Evolutionary conservation across 1,140 invertebrate species (phyloP).

Genomic region (Zaprionus lachaisei): DNA sequence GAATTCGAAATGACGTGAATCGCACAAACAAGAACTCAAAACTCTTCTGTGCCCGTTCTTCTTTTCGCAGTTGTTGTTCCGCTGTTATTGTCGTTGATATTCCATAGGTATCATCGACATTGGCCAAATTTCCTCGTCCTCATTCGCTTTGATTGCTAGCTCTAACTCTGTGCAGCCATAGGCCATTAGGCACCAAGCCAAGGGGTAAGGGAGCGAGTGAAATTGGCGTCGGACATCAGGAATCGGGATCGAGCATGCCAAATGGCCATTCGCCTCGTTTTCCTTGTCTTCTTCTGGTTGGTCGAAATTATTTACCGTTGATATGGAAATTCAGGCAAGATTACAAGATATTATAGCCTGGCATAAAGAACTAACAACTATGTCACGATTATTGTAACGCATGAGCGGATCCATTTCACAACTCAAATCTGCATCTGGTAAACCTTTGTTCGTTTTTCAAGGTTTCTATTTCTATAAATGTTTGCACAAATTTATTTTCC

Average conservation of each 20-base stretch:
- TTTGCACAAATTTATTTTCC: no score
- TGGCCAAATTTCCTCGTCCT: conserved; percentile 55
- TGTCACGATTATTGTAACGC: conserved; percentile 48
- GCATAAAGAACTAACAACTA: conserved; percentile 25
- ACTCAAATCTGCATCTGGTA: background rate
- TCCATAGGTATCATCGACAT: conserved; percentile 26
- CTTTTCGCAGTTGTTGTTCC: conserved; percentile 6
- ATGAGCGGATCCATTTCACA: conserved; percentile 27
- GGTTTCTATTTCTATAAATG: background rate
- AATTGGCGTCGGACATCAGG: conserved; percentile 14
- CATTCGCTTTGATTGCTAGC: conserved; percentile 70
- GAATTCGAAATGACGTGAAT: conserved; percentile 81
- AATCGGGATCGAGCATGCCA: conserved; percentile 41
- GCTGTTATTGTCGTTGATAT: conserved; percentile 18
- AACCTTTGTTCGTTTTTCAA: background rate
- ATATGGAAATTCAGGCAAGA: conserved; percentile 63
- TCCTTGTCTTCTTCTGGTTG: conserved; percentile 59
- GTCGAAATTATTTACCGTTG: conserved; percentile 82
- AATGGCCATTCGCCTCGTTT: conserved; percentile 68
- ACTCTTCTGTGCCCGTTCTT: conserved; percentile 26
- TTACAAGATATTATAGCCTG: conserved; percentile 37
- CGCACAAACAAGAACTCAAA: conserved; percentile 64
- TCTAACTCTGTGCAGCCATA: conserved; percentile 30
- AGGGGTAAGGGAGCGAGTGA: background rate
- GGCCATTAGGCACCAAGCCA: conserved; percentile 25